These are phyloP conservation scores for Acanthosepion lycidas DNA, from an alignment of 2,888 invertebrate genomes.

Conservation along the genomic window DNA sequence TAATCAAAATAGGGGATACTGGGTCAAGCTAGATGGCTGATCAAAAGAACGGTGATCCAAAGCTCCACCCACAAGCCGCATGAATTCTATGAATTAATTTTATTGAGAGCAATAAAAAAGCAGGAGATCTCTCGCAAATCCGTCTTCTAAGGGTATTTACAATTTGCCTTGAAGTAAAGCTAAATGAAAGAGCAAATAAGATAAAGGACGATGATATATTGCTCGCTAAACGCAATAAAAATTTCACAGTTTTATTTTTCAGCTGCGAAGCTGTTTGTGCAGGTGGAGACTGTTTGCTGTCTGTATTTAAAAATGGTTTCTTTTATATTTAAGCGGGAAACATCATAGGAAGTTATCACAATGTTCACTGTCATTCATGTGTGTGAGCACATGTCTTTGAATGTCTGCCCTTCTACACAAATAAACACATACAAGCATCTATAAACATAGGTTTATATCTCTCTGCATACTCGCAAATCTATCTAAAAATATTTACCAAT, in stretches of 20 bases:
- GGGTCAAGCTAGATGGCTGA: not conserved
- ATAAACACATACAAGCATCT: not conserved
- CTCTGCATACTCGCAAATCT: not conserved
- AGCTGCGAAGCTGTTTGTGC: not conserved
- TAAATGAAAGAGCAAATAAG: not conserved
- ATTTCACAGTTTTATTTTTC: not conserved
- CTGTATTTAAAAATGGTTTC: not conserved
- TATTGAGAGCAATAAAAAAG: not conserved
- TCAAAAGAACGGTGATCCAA: not conserved
- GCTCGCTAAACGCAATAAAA: conserved; percentile 1
- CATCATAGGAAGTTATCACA: not conserved
- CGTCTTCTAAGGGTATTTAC: not conserved
- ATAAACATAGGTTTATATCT: not conserved
- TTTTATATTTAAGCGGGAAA: not conserved
- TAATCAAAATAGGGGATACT: no score
- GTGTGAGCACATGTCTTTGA: not conserved
- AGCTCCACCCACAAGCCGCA: not conserved
- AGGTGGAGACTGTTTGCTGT: conserved; percentile 33
- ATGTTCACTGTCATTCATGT: not conserved
- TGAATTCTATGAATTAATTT: not conserved
- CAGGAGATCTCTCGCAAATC: not conserved
- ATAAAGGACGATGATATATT: conserved; percentile 21
- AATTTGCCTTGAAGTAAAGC: not conserved
- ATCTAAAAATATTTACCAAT: not conserved
- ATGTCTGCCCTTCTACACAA: not conserved